Base-by-base conservation (phyloP, 2,888 invertebrate species). In the Gastrophysa polygoni region DNA sequence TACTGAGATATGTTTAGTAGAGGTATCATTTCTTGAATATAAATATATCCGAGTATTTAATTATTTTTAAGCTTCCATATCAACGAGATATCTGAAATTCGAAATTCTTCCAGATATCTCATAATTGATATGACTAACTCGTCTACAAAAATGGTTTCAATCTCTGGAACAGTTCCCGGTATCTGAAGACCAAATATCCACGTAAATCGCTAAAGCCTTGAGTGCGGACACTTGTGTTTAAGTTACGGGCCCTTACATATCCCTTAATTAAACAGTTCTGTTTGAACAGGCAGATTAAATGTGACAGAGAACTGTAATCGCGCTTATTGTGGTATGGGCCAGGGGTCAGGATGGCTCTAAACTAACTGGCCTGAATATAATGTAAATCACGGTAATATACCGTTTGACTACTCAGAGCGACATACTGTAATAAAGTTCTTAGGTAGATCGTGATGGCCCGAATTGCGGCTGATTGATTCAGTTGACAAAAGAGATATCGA, bases 261-360 rank as follows among this genome's bases (percentile, higher is more conserved):
- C 81, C 81, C 79, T 82, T 82, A 82, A 82, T 82, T 82, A 82
- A 82, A 82, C 81, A 81, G 80, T 79, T 77, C 79, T 82, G 80
- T 82, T 82, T 82, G 82, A 81, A 81, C 81, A 80, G 79, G 80
- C 80, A 81, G 82, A 82, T 82, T 82, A 82, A 81, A 82, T 82
- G 81, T 82, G 82, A 82, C 82, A 80, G 76, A 78, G 81, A 81
- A 81, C 77, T 81, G 81, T 82, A 82, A 82, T 81, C 80, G 80
- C 76, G 81, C 81, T 81, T 81, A 82, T 82, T 82, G 82, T 82
- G 81, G 81, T 76, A 75, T 75, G 71, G 68, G 61, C 61, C 49
- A 56, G 64, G 75, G 75, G 72, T 70, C 73, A 71, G 67, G 57
- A 68, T 63, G 66, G 65, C 61, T 63, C 58, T 49, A 65, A 65